Conservation (phyloP, 37 sponge, comb jelly and placozoan species). For the Beroe ovata region DNA sequence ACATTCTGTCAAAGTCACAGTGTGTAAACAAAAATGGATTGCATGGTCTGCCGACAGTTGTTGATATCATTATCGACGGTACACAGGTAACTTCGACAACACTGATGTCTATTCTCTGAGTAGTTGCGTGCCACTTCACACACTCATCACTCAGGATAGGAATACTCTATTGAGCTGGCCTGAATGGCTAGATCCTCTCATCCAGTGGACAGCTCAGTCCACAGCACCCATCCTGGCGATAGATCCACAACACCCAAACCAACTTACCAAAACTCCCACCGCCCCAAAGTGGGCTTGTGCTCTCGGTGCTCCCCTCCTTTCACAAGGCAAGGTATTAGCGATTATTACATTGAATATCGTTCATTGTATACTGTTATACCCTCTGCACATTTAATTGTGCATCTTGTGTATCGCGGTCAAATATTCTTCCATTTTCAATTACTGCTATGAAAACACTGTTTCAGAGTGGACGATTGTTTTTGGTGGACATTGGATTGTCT, state of each 20-base stretch:
- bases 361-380: no score
- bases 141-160: constrained; percentile 20
- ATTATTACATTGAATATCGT: no score
- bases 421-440: background rate
- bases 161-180: constrained; percentile 39
- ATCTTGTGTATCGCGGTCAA: no score
- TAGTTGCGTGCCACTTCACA: no score
- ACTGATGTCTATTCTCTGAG: no score
- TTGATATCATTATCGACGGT: constrained; percentile 55
- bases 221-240: constrained; percentile 13
- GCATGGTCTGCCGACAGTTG: constrained; percentile 12
- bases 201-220: constrained; percentile 26
- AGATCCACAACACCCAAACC: constrained; percentile 43
- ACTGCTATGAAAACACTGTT: background rate
- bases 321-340: constrained; percentile 46
- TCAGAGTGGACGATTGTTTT: constrained; percentile 41
- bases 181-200: constrained; percentile 1
- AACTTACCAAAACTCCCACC: background rate
- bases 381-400: no score
- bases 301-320: constrained; percentile 54
- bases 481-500: constrained; percentile 41
- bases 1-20: constrained; percentile 11
- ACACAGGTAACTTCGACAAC: no score
- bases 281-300: constrained; percentile 18
- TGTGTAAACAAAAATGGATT: background rate